Conservation (phyloP, 2,113 vertebrate genomes). For the Nothoprocta perdicaria region DNA sequence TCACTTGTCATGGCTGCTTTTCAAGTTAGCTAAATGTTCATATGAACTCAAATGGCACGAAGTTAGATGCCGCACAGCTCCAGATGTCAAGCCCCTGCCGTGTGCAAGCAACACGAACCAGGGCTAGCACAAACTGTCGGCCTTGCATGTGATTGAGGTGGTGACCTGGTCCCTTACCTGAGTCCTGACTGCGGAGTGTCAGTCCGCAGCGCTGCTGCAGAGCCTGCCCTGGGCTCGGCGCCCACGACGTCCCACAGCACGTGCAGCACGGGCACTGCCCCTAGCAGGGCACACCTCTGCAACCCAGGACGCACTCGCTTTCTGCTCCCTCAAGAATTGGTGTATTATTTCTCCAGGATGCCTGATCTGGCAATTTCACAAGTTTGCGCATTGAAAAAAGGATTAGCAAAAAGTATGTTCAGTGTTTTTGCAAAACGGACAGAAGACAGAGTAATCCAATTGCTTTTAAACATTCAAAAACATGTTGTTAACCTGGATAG, state of each 20-base stretch:
- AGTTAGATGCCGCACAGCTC: not conserved
- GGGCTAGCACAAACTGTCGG: conserved; percentile 11
- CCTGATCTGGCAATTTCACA: not conserved
- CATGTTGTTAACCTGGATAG: not conserved
- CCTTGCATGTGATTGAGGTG: conserved; percentile 36
- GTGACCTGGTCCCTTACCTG: conserved; percentile 42
- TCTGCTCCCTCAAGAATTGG: not conserved
- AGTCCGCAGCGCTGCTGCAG: not conserved
- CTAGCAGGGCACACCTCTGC: not conserved
- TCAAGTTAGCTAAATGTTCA: not conserved
- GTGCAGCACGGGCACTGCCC: not conserved
- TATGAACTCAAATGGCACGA: not conserved
- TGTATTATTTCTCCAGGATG: not conserved
- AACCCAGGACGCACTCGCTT: not conserved
- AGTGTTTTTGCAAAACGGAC: not conserved
- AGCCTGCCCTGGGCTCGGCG: not conserved
- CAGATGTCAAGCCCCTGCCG: conserved; percentile 2
- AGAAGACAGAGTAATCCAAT: not conserved
- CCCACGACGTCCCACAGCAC: conserved; percentile 7
- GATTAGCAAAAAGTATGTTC: not conserved
- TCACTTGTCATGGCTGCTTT: conserved; percentile 15
- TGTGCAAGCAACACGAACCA: conserved; percentile 45
- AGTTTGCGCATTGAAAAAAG: not conserved
- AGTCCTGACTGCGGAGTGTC: conserved; percentile 10
- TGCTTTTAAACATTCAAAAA: conserved; percentile 6